Percentiles rank a stretch among this genome's conserved stretches.
Conservation (phyloP, 2,797 vertebrate species). For the Rhinophrynus dorsalis region DNA sequence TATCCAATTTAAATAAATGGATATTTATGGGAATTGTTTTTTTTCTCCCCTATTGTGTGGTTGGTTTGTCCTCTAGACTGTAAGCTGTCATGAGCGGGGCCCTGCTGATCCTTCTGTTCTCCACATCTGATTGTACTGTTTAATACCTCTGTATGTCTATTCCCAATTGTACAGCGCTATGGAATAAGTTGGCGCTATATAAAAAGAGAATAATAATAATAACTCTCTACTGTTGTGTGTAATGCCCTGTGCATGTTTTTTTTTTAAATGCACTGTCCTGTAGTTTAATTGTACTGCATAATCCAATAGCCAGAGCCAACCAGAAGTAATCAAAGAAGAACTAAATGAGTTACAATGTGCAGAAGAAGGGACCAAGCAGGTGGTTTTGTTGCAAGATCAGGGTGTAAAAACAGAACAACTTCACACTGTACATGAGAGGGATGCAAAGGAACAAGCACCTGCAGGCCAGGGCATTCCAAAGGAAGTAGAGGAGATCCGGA, state of each 20-base stretch:
- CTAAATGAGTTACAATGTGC: constrained; percentile 61
- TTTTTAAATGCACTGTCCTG: not conserved
- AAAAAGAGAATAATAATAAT: too few species aligned
- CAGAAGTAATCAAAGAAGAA: constrained; percentile 74
- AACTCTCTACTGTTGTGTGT: too few species aligned
- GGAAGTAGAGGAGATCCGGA: constrained; percentile 71
- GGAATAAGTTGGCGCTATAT: too few species aligned
- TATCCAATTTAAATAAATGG: too few species aligned
- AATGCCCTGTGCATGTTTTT: not conserved
- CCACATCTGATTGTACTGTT: too few species aligned
- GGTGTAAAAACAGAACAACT: constrained; percentile 45
- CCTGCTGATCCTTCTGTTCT: too few species aligned
- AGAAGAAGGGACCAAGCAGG: constrained; percentile 48
- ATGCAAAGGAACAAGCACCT: constrained; percentile 43
- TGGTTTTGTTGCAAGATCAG: constrained; percentile 34
- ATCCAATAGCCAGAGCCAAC: constrained; percentile 66
- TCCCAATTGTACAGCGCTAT: too few species aligned
- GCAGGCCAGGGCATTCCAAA: constrained; percentile 14
- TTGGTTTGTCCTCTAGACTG: too few species aligned
- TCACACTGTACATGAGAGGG: constrained; percentile 10
- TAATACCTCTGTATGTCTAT: too few species aligned
- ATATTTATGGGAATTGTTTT: too few species aligned
- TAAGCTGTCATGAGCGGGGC: too few species aligned
- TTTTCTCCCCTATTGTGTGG: too few species aligned
- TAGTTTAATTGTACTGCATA: constrained; percentile 56